Evolutionary conservation across 2,888 invertebrate genomes (phyloP), one percentile per base, ranked within the genome.

Genomic region (Sphaeridia pumilis): DNA sequence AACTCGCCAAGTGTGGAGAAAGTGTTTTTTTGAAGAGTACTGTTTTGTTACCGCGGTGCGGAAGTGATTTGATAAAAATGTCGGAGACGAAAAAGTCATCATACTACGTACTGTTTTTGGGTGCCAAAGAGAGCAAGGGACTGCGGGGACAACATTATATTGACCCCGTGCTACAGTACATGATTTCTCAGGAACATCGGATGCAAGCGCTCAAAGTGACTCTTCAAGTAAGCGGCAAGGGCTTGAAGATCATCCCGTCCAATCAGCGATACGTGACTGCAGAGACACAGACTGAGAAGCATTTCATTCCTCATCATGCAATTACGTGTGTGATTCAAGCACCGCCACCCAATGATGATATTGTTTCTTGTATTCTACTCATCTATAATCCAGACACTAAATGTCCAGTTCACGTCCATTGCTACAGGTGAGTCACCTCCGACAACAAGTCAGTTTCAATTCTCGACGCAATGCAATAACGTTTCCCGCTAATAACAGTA

Each of bases 401-500:
- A 64, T 89, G 90, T 69, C 93, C 93, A 0, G 82, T 95, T 25
- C 94, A 95, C 69, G 90, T 93, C 2, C 95, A 97, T 70, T 93
- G 90, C 49, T 95, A 81, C 69, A 80, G 93, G 73, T 93, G 89
- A 58, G 38, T 31, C 24, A 38, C 38, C 38, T 20, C 31, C 14
- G 31, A 14, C 31, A 31, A n/a, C n/a, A n/a, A n/a, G n/a, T n/a
- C n/a, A n/a, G n/a, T n/a, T n/a, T n/a, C n/a, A n/a, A n/a, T n/a
- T n/a, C n/a, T n/a, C n/a, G n/a, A n/a, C n/a, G n/a, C n/a, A n/a
- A n/a, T n/a, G n/a, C n/a, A n/a, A n/a, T n/a, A n/a, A n/a, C n/a
- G n/a, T n/a, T n/a, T n/a, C n/a, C n/a, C n/a, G n/a, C n/a, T n/a
- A n/a, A n/a, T n/a, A n/a, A n/a, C n/a, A n/a, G n/a, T n/a, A n/a